Evolutionary conservation across 2,888 invertebrate species (phyloP), one percentile per base, ranked within the genome.

Genomic region (Agonopterix subpropinquella): DNA sequence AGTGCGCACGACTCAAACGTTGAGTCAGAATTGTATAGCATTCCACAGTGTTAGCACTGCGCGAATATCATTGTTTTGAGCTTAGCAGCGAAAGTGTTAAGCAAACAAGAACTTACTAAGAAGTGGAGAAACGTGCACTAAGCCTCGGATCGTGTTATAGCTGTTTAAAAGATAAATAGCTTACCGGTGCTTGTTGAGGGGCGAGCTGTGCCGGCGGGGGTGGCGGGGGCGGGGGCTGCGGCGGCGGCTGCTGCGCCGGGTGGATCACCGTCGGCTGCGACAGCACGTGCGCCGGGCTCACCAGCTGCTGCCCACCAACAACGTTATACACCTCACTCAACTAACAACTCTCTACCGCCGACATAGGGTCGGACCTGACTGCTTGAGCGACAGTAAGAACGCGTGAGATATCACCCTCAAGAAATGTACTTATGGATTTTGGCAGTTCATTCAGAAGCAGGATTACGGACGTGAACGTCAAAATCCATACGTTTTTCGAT

Each of bases 241-340:
- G 88, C 54, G 88, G 88, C 47, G 88, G 88, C 55, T 73, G 88
- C 56, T 88, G 88, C 43, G 85, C 82, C 43, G 88, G 88, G 53
- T 88, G 88, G 53, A 87, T 86, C 62, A 85, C 87, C 52, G 87
- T 82, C 15, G 87, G 88, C 57, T 87, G 87, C 36, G 87, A 78
- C 44, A 88, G 62, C 51, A 87, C 84, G 56, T 87, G 87, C 11
- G 82, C 81, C 18, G 87, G 82, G 54, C 72, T 85, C 68, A 86
- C 85, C 71, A 87, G 62, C 77, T 86, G 77, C 70, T 65, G 56
- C 52, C 53, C 49, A 51, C 52, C 50, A 52, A 58, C 44, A 28
- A 28, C 28, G 28, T 28, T 28, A 28, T 28, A 28, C 28, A 43
- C 9, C 39, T 9, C 39, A 39, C 11, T n/a, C 39, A 10, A 39